These are phyloP conservation scores for Numenius arquata DNA, from an alignment of 2,113 vertebrate genomes.

Conservation along the genomic window DNA sequence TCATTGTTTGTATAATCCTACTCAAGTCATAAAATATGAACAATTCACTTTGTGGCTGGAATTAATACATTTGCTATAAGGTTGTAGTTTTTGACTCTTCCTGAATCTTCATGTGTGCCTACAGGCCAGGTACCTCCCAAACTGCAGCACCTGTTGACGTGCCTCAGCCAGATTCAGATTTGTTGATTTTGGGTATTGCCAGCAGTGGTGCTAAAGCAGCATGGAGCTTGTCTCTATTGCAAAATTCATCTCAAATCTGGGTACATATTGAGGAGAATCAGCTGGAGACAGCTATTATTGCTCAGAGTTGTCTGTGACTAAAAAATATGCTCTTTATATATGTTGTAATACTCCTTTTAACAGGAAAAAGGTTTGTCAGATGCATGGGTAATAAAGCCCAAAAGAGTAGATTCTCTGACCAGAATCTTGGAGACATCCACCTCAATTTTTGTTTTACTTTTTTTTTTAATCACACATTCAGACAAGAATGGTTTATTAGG, in stretches of 20 bases:
- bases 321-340: neutral
- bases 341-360: neutral
- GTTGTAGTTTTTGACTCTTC: neutral
- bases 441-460: neutral
- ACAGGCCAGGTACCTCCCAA: neutral
- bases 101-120: neutral
- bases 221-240: neutral
- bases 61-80: neutral
- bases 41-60: neutral
- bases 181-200: neutral
- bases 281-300: neutral
- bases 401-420: neutral
- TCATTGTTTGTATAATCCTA: neutral
- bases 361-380: neutral
- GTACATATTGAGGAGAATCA: neutral
- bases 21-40: neutral
- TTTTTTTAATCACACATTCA: neutral
- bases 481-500: neutral
- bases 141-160: neutral
- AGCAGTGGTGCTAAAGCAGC: neutral
- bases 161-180: neutral
- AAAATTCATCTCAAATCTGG: neutral
- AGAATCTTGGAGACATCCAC: neutral
- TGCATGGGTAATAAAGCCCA: neutral
- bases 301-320: neutral